A percentile compares a stretch with the other conserved stretches of the same genome.
Evolutionary conservation across 2,113 vertebrate genomes (phyloP).

Genomic region (Sinosuthora webbiana): DNA sequence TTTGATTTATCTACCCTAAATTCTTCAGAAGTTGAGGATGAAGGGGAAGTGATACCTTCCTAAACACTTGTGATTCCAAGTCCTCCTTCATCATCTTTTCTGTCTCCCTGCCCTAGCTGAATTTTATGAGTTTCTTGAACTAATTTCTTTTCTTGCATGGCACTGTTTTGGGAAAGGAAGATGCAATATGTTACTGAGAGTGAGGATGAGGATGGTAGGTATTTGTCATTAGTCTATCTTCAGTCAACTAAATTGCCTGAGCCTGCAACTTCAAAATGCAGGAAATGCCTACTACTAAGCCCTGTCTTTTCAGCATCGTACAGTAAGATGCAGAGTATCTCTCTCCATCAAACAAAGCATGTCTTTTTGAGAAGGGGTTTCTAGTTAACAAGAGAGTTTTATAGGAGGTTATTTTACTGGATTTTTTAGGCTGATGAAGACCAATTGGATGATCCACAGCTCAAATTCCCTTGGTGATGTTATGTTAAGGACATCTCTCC

Average conservation of each 20-base stretch:
- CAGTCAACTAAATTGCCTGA: background rate
- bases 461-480: background rate
- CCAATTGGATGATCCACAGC: background rate
- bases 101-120: background rate
- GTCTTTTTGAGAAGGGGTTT: background rate
- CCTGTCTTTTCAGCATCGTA: background rate
- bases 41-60: background rate
- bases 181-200: background rate
- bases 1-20: background rate
- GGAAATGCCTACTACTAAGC: background rate
- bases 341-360: background rate
- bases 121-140: background rate
- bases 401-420: background rate
- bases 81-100: background rate
- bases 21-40: background rate
- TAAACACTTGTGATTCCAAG: background rate
- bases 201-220: background rate
- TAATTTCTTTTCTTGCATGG: background rate
- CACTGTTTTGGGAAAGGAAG: background rate
- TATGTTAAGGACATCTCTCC: background rate
- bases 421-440: background rate
- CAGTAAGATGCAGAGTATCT: background rate
- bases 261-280: background rate
- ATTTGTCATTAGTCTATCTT: background rate
- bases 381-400: background rate